These are phyloP conservation scores for Rhagonycha fulva DNA, from an alignment of 2,888 invertebrate species.

Conservation along the genomic window DNA sequence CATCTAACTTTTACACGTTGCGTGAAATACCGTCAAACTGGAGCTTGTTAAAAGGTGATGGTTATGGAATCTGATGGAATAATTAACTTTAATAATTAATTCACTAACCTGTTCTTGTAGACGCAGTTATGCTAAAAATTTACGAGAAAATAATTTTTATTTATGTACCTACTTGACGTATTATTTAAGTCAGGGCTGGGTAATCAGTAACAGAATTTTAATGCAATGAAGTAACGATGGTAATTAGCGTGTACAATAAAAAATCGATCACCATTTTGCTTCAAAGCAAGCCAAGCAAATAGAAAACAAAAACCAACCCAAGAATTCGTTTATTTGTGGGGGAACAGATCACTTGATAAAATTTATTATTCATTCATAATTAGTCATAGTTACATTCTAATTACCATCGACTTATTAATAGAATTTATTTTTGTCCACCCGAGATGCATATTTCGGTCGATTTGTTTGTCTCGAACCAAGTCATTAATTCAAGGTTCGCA, in stretches of 20 bases:
- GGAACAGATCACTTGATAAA: background rate
- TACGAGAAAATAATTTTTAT: background rate
- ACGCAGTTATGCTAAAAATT: background rate
- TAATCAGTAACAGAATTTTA: background rate
- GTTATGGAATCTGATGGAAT: background rate
- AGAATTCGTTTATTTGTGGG: background rate
- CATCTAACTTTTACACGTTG: background rate
- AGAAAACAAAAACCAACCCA: background rate
- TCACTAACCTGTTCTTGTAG: background rate
- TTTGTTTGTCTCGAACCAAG: background rate
- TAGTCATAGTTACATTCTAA: slow-evolving; percentile 7
- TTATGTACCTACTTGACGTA: background rate
- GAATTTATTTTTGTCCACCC: background rate
- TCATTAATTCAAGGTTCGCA: background rate
- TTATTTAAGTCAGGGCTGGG: background rate
- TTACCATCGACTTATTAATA: background rate
- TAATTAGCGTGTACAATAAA: background rate
- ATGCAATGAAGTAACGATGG: background rate
- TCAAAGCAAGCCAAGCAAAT: background rate
- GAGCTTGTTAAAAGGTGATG: background rate
- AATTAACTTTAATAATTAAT: background rate
- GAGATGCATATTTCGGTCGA: background rate
- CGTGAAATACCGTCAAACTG: background rate
- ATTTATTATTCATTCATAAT: slow-evolving; percentile 1
- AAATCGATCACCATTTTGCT: background rate